These are phyloP conservation scores for Pygocentrus nattereri DNA, from an alignment of 2,797 vertebrate species.

Conservation along the genomic window DNA sequence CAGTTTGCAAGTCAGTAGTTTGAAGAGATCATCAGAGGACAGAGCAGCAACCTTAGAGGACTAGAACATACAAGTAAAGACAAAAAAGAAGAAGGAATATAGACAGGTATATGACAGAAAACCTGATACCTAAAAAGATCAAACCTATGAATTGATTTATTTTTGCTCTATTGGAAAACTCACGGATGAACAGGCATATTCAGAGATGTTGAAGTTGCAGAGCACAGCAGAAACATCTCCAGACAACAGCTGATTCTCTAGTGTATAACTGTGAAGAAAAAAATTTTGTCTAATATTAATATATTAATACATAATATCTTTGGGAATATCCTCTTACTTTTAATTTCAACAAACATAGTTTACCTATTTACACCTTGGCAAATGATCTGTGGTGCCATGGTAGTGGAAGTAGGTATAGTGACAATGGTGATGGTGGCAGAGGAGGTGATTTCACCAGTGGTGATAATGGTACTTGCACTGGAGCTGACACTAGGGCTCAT, in stretches of 20 bases:
- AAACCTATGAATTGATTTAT: no score
- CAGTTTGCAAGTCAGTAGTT: not conserved
- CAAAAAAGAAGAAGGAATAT: not conserved
- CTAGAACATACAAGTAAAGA: not conserved
- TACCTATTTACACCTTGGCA: slow-evolving; percentile 3
- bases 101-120: no score
- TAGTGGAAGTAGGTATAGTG: no score
- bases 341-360: not conserved
- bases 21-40: slow-evolving; percentile 36
- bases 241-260: not conserved
- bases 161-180: not conserved
- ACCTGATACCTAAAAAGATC: no score
- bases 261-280: not conserved
- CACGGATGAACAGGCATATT: slow-evolving; percentile 3
- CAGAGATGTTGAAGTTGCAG: slow-evolving; percentile 5
- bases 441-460: not conserved
- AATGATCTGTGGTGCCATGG: not conserved
- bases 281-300: not conserved
- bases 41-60: slow-evolving; percentile 10
- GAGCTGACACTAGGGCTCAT: not conserved
- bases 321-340: not conserved
- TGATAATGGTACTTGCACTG: not conserved
- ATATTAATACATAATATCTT: no score
- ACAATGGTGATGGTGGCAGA: not conserved
- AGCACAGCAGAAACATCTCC: slow-evolving; percentile 21